Evolutionary conservation across 2,797 vertebrate genomes (phyloP).

Genomic region (Novumbra hubbsi): DNA sequence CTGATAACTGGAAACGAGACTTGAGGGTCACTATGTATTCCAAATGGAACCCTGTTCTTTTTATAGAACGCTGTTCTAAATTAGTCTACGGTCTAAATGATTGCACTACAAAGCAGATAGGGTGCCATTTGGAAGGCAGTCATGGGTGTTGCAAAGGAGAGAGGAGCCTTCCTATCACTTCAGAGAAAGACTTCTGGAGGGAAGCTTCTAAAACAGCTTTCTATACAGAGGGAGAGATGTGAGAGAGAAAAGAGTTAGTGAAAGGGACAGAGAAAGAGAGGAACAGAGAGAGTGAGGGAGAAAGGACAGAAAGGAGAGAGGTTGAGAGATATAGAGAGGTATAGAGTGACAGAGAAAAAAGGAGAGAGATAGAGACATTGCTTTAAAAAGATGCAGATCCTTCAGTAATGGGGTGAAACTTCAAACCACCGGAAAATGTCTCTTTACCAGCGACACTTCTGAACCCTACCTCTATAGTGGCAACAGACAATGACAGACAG

Average conservation of each 20-base stretch:
- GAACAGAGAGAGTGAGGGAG: background rate
- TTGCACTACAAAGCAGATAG: background rate
- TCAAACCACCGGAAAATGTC: background rate
- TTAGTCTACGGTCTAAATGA: background rate
- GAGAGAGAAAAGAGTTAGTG: background rate
- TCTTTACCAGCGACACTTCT: background rate
- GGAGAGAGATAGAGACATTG: background rate
- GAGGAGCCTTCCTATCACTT: conserved; percentile 3
- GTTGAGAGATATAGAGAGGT: background rate
- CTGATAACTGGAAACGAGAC: too few species aligned
- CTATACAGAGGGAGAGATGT: background rate
- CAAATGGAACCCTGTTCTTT: background rate
- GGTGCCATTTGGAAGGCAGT: background rate
- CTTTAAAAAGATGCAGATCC: conserved; percentile 1
- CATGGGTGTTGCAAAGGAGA: background rate
- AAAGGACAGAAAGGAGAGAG: too few species aligned
- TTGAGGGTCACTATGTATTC: background rate
- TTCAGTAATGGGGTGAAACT: conserved; percentile 1
- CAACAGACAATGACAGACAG: background rate
- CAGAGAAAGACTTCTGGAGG: background rate
- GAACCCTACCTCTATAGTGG: background rate
- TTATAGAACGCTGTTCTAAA: background rate
- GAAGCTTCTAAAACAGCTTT: conserved; percentile 8
- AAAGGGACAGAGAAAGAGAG: background rate
- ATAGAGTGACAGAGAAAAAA: background rate